Evolutionary conservation across 2,113 vertebrate species (phyloP), one percentile per base, ranked within the genome.

Genomic region (Dicentrarchus labrax): DNA sequence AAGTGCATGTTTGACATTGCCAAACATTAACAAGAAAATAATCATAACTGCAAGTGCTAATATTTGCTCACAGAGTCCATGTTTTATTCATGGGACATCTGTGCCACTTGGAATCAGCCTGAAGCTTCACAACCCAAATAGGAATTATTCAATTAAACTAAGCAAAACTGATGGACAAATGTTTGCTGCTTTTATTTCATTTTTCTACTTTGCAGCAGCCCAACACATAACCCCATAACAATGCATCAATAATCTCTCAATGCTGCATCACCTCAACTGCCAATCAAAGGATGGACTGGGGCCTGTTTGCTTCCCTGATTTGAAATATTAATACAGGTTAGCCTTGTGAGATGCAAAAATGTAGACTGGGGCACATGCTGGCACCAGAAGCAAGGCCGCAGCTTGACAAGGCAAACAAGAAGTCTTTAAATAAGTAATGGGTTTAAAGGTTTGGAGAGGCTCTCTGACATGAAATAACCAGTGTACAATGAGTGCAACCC

Each of bases 291-390:
- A 67, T 72, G 73, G 83, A 82, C 76, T 83, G 82, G 82, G 84
- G 88, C 81, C 73, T 51, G 81, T 91, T 91, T 91, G 75, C 88
- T 88, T 91, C 64, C 89, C 84, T 92, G 82, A 91, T 94, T 88
- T 96, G 82, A 95, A 95, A 96, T 95, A 95, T 96, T 95, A 92
- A 95, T 95, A 94, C 79, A 81, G 87, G 92, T 93, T 93, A 95
- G 93, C 93, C 94, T 95, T 95, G 94, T 86, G 93, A 95, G 93
- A 95, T 94, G 94, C 92, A 94, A 93, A 95, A 93, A 92, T 85
- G 81, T 78, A 93, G 92, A 93, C 92, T 57, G 84, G 89, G 87
- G 84, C 92, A 90, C 88, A 91, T n/a, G 72, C 91, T 91, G 85
- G 88, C 86, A 93, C 90, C 90, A 89, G 80, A 88, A 93, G 92